Evolutionary conservation across 2,113 vertebrate genomes (phyloP).

Genomic region (Dascyllus trimaculatus): DNA sequence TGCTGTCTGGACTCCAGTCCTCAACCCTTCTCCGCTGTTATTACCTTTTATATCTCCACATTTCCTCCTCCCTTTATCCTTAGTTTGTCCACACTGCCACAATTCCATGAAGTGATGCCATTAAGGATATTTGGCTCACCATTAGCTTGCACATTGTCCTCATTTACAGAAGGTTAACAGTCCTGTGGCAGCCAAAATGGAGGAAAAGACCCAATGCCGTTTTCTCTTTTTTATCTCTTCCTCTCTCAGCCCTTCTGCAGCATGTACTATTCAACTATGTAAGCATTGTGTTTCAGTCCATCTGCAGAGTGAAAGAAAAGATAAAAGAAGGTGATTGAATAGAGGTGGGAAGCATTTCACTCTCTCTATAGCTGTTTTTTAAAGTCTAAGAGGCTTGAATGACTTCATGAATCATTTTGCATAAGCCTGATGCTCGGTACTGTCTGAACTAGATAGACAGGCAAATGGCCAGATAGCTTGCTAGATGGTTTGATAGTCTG

Average conservation of each 20-base stretch:
- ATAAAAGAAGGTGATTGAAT: background rate
- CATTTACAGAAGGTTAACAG: background rate
- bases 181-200: background rate
- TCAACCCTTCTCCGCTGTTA: background rate
- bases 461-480: background rate
- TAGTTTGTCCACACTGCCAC: background rate
- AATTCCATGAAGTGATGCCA: background rate
- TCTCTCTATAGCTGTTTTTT: background rate
- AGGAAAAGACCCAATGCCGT: background rate
- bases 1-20: conserved; percentile 10
- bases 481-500: background rate
- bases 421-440: background rate
- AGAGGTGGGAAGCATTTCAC: background rate
- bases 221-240: background rate
- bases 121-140: background rate
- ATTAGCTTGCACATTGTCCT: background rate
- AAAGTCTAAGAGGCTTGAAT: background rate
- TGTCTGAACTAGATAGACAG: background rate
- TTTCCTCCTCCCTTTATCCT: background rate
- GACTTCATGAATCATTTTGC: background rate
- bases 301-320: background rate
- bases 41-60: background rate
- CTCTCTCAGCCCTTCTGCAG: conserved; percentile 16
- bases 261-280: conserved; percentile 27
- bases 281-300: background rate